Conservation (phyloP, 1,140 invertebrate species). For the Brachystomella parvula region DNA sequence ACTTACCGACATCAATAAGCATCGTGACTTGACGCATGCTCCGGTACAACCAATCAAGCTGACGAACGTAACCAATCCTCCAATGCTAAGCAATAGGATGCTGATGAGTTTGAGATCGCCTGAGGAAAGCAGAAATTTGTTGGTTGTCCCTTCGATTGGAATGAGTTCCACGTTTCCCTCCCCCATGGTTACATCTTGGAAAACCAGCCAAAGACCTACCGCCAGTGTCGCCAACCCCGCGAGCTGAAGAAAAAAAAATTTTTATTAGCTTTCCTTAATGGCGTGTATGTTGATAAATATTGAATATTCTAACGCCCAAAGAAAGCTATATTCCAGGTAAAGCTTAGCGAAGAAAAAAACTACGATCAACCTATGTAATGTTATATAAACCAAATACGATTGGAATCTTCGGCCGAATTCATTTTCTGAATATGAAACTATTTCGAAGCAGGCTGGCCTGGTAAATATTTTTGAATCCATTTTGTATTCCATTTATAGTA, state of each 20-base stretch:
- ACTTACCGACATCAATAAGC: slow-evolving; percentile 31
- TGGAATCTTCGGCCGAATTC: no score
- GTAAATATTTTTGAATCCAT: no score
- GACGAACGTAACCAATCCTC: slow-evolving; percentile 28
- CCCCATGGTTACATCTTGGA: slow-evolving; percentile 8
- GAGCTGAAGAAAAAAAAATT: slow-evolving; percentile 50
- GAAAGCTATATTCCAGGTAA: no score
- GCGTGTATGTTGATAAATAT: no score
- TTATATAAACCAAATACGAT: no score
- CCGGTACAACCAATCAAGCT: slow-evolving; percentile 35
- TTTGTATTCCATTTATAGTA: no score
- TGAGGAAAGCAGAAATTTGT: not conserved
- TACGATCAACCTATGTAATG: no score
- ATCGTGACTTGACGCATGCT: slow-evolving; percentile 28
- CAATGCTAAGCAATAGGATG: slow-evolving; percentile 26
- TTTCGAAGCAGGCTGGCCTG: no score
- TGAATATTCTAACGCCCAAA: no score
- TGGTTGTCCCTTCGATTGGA: not conserved
- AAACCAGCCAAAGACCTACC: slow-evolving; percentile 60
- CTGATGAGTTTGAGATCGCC: slow-evolving; percentile 25
- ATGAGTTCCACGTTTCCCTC: not conserved
- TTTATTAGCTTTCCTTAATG: no score
- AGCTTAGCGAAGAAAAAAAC: no score
- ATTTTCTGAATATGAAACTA: no score
- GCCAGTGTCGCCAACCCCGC: slow-evolving; percentile 65